phyloP scores from a whole-genome alignment of 1,140 invertebrate species.

The Tetraneura akinire region DNA sequence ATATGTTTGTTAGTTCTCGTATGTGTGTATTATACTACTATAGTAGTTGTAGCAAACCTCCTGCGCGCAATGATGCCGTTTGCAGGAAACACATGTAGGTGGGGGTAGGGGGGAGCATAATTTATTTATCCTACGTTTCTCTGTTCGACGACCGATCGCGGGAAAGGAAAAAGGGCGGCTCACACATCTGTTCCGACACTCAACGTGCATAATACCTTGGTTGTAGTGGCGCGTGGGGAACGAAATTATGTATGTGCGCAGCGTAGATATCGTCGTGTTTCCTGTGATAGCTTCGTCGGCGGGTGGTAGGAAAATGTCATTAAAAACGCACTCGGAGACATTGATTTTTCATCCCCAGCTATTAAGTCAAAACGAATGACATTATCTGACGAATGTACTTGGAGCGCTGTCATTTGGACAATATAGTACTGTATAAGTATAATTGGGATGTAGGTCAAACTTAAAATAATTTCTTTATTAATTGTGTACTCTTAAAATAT shows the following conservation, averaged over 20 bases:
- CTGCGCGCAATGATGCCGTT: too few relatives aligned
- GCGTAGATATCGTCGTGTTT: background rate
- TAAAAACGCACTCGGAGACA: slow-evolving; percentile 36
- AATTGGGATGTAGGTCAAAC: slow-evolving; percentile 8
- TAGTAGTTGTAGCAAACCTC: slow-evolving; percentile 4
- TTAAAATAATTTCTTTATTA: too few relatives aligned
- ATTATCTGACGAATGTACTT: background rate
- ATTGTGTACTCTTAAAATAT: too few relatives aligned
- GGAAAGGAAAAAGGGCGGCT: slow-evolving; percentile 15
- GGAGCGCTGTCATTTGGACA: too few relatives aligned
- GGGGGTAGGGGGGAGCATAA: background rate
- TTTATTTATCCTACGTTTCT: slow-evolving; percentile 47
- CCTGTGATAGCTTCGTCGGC: background rate
- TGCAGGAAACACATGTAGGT: slow-evolving; percentile 19
- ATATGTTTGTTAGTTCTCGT: too few relatives aligned
- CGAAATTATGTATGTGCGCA: background rate
- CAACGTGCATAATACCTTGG: too few relatives aligned
- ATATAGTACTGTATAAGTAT: too few relatives aligned
- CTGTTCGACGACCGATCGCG: background rate
- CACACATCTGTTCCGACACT: slow-evolving; percentile 13
- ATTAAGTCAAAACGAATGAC: background rate
- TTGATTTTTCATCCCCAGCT: slow-evolving; percentile 24
- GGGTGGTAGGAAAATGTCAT: slow-evolving; percentile 36
- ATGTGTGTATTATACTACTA: too few relatives aligned
- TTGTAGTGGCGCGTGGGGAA: background rate